Percentiles rank a stretch among this genome's conserved stretches.
phyloP scores from a whole-genome alignment of 2,113 vertebrate genomes.

The Siphamia tubifer region DNA sequence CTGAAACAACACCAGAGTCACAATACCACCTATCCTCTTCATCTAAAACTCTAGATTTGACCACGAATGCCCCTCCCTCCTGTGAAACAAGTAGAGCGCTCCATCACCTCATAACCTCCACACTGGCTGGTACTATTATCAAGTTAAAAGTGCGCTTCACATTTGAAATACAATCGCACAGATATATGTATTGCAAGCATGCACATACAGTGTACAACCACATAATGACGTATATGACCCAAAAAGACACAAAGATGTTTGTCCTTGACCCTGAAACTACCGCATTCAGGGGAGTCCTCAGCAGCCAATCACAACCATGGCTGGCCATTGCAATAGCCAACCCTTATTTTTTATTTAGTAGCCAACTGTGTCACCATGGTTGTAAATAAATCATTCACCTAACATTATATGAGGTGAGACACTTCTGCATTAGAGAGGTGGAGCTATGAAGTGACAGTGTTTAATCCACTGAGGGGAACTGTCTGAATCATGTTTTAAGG shows the following conservation, averaged over 20 bases:
- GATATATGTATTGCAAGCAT: constrained; percentile 63
- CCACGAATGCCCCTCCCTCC: constrained; percentile 17
- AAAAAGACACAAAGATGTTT: background rate
- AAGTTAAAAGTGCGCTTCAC: constrained; percentile 66
- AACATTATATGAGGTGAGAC: background rate
- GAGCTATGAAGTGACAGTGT: constrained; percentile 38
- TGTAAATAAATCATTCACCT: constrained; percentile 58
- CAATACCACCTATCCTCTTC: background rate
- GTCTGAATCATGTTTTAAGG: constrained; percentile 70
- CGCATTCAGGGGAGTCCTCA: constrained; percentile 15
- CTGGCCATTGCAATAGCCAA: constrained; percentile 60
- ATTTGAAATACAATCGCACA: constrained; percentile 43
- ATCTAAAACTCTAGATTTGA: background rate
- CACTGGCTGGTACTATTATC: constrained; percentile 58
- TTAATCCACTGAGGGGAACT: constrained; percentile 29
- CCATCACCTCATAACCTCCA: background rate
- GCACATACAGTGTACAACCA: constrained; percentile 47
- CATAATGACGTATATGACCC: constrained; percentile 19
- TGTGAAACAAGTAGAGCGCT: constrained; percentile 44
- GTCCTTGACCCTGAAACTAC: constrained; percentile 6
- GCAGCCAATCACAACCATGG: constrained; percentile 63
- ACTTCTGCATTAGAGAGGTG: constrained; percentile 7
- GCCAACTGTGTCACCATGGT: constrained; percentile 59
- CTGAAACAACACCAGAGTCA: constrained; percentile 32
- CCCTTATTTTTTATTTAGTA: constrained; percentile 29